These are phyloP conservation scores for Tetragonisca angustula DNA, from an alignment of 2,888 invertebrate genomes.

Conservation along the genomic window DNA sequence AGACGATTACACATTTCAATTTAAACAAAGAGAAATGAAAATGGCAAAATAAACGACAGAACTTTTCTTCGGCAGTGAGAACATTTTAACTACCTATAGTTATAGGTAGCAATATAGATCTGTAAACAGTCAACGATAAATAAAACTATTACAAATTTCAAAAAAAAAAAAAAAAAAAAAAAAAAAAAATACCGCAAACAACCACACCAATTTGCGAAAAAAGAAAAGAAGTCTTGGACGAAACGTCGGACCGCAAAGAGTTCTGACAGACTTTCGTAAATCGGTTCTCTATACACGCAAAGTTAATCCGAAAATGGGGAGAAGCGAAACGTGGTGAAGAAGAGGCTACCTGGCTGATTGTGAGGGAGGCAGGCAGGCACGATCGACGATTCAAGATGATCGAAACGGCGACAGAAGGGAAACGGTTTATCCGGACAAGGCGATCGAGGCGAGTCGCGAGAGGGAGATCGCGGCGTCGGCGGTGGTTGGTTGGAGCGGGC, in stretches of 20 bases:
- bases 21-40: background rate
- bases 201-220: background rate
- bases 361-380: background rate
- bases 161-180: no score
- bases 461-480: constrained; percentile 45
- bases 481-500: constrained; percentile 49
- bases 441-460: constrained; percentile 65
- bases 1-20: background rate
- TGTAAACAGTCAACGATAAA: no score
- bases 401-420: constrained; percentile 31
- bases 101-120: no score
- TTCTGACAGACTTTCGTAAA: no score
- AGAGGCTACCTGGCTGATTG: background rate
- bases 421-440: constrained; percentile 58
- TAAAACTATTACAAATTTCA: no score
- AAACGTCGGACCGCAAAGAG: no score
- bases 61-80: background rate
- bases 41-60: background rate
- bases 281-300: no score
- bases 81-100: no score
- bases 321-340: background rate
- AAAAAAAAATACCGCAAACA: no score
- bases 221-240: no score
- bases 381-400: constrained; percentile 8
- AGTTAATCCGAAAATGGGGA: background rate